Percentiles rank a stretch among this genome's conserved stretches.
Conservation (phyloP, 1,140 invertebrate species). For the honey bee (Apis mellifera) region DNA sequence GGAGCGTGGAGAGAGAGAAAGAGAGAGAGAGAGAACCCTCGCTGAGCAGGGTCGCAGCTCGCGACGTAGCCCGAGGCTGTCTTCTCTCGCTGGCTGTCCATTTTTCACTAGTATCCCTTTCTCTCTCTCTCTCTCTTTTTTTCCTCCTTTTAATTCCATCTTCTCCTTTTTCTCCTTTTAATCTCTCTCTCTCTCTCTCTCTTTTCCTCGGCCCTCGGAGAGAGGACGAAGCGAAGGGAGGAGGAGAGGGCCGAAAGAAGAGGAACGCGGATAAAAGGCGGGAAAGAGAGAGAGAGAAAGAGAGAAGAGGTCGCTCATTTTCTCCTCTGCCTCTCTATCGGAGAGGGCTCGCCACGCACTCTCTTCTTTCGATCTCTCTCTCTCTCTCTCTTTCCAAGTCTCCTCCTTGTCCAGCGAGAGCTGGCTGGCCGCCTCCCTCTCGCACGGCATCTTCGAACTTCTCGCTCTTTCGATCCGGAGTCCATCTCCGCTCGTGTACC, state of each 20-base stretch:
- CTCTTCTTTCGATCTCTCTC: background rate
- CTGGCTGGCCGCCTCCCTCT: background rate
- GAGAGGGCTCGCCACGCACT: slow-evolving; percentile 22
- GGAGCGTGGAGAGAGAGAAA: background rate
- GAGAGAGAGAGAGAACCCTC: slow-evolving; percentile 57
- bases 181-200: slow-evolving; percentile 59
- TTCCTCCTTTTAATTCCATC: slow-evolving; percentile 76
- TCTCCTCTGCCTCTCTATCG: slow-evolving; percentile 46
- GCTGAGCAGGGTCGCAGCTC: slow-evolving; percentile 75
- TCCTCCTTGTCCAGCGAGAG: background rate
- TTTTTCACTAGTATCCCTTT: slow-evolving; percentile 76
- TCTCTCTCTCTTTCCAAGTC: background rate
- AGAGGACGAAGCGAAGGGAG: slow-evolving; percentile 40
- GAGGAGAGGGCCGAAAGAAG: background rate
- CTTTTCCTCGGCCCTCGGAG: background rate
- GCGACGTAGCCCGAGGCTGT: slow-evolving; percentile 74
- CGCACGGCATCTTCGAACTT: slow-evolving; percentile 15
- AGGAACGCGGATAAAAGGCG: no score
- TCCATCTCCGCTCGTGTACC: slow-evolving; percentile 55
- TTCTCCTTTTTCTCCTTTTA: slow-evolving; percentile 72
- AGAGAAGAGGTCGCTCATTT: slow-evolving; percentile 45
- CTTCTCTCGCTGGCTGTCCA: slow-evolving; percentile 78
- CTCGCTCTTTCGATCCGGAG: slow-evolving; percentile 51
- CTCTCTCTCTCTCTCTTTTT: slow-evolving; percentile 56
- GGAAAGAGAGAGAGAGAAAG: background rate